Base-by-base conservation (phyloP, 2,797 vertebrate genomes). In the Nannoperca australis region DNA sequence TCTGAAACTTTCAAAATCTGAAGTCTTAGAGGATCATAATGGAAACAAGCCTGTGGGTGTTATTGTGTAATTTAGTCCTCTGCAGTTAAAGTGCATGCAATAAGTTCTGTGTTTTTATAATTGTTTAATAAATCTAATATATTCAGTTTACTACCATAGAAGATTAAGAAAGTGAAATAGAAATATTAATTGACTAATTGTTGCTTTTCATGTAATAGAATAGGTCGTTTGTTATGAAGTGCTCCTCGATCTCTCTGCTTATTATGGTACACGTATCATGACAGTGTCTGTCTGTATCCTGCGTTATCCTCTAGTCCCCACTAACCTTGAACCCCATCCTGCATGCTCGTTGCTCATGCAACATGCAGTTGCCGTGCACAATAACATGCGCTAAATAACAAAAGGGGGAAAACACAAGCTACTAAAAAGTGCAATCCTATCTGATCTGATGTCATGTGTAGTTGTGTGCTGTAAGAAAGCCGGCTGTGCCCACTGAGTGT, bases 401-500 rank as follows among this genome's bases (percentile, higher is more conserved):
- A 61, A 62, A 55, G 30, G 49, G 49, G 3, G 34, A 22, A 53
- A 45, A n/a, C 32, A 5, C 4, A 42, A 68, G 44, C 36, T 30
- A 27, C 24, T 27, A 47, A 73, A 75, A 62, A 36, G 38, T 22
- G 20, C 5, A 49, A 0, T 50, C 17, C 13, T 59, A 5, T 78
- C 34, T 38, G 74, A 68, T 67, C 4, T 15, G 63, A 58, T 62
- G 47, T 42, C 72, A 13, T 54, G 60, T 68, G 55, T 63, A 20
- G 50, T n/a, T 73, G 64, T 70, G 72, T 8, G n/a, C 66, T 63
- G 64, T 53, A 73, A 82, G 76, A 81, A 81, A 80, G 63, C 68
- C n/a, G 69, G 75, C 81, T 75, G 83, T 85, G 84, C 89, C 85
- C 71, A 90, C 87, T 40, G 79, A 82, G 82, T 83, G 86, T 93